Evolutionary conservation across 2,888 invertebrate genomes (phyloP), one percentile per base, ranked within the genome.

Genomic region (Drosophila siamana): DNA sequence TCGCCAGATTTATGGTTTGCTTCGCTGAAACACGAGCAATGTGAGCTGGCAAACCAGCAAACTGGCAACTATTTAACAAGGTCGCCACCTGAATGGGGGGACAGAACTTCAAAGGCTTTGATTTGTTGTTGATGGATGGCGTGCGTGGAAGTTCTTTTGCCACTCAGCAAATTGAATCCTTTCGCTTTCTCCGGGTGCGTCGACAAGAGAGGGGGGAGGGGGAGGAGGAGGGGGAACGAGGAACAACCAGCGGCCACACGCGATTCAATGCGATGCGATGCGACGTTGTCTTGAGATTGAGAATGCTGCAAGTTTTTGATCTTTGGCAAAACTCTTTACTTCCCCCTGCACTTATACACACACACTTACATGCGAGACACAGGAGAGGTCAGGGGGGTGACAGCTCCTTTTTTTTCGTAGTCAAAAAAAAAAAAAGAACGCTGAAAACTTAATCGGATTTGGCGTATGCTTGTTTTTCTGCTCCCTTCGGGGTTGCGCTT

Each of bases 401-500:
- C 24, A 46, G 43, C 33, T 66, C 9, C 28, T 54, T 46, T 51
- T 65, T 41, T 38, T 51, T 13, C 13, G 24, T 24, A 24, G 22
- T 40, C 30, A 52, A 26, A 46, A 16, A n/a, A 70, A 67, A 68
- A 47, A 47, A n/a, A 33, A 33, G 33, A 33, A 15, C 62, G 76
- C 69, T 73, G 87, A 88, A 85, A 88, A 87, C 82, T 88, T 88
- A 88, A 85, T 85, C 85, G 88, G 88, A 85, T 85, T 85, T 84
- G 83, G 74, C 80, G 82, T 76, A 64, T 66, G 73, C 56, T 71
- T 72, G 66, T 74, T 71, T 61, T 56, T 13, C 28, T 44, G 26
- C 26, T 33, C 13, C 22, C 24, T 57, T 50, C 50, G 22, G 26
- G 26, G 11, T 28, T 60, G 48, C 41, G 16, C 56, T 63, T 46